Base-by-base conservation (phyloP, 1,140 invertebrate species). In the Drosophila pruinosa region DNA sequence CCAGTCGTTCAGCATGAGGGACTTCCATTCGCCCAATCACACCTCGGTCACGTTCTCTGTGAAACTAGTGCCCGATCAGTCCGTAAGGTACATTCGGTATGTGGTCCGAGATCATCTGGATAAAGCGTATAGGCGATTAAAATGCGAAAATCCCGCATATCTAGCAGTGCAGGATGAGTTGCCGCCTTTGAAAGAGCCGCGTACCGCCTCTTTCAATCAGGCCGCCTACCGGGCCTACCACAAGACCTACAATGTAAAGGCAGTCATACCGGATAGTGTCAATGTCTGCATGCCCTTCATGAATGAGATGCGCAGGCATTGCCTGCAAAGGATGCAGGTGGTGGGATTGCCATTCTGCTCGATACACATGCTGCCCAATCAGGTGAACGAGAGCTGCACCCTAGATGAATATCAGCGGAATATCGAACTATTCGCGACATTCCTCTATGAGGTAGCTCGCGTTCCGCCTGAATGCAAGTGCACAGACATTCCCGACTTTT, bases 401-500 rank as follows among this genome's bases (percentile, higher is more conserved):
- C 8, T 4, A 6, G 4, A 21, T 0, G n/a, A 39, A 7, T 78
- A 57, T 19, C 0, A 21, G 0, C 21, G 52, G 3, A 75, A 67
- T 15, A 2, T 43, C 6, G 15, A 52, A 3, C 58, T 78, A 0
- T 62, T 24, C 7, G 14, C 43, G 0, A 47, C 61, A 2, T 4
- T 75, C 1, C 24, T 78, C 15, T 78, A 38, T 8, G 72, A 78
- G 34, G 12, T 75, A 19, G 61, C 72, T 0, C 6, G 56, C 17
- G 26, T 56, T 4, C 67, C 61, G 0, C 10, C 61, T 19, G 31
- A 56, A 2, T 78, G 75, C 61, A 78, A 78, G n/a, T 78, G 75
- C 38, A 36, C 21, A 2, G 7, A 48, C 0, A 19, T 75, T 5
- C n/a, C 21, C 1, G 26, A 72, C 6, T 72, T 28, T 8, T 78